Evolutionary conservation across 2,888 invertebrate species (phyloP).

Genomic region (Dioctria linearis): DNA sequence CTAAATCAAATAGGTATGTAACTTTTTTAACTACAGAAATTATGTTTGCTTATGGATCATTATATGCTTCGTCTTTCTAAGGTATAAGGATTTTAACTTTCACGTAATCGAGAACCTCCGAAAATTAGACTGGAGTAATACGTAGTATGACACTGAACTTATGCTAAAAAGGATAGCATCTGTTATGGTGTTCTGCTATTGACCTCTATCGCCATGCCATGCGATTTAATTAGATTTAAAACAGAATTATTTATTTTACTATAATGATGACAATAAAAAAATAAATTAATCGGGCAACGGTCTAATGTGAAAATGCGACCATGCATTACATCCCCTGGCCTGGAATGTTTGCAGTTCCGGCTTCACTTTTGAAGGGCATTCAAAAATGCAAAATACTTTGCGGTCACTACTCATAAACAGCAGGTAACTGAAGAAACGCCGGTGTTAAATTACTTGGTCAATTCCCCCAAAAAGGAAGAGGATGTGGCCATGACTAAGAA

Average conservation of each 20-base stretch:
- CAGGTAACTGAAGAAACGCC: slow-evolving; percentile 38
- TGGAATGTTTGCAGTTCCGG: slow-evolving; percentile 46
- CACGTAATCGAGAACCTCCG: too few relatives aligned
- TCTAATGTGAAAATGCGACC: slow-evolving; percentile 44
- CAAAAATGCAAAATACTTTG: slow-evolving; percentile 41
- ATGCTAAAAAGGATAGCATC: too few relatives aligned
- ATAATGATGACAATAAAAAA: slow-evolving; percentile 37
- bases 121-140: too few relatives aligned
- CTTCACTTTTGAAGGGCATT: slow-evolving; percentile 9
- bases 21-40: too few relatives aligned
- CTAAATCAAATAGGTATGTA: too few relatives aligned
- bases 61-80: too few relatives aligned
- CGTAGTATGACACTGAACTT: too few relatives aligned
- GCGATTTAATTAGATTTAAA: slow-evolving; percentile 34
- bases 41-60: too few relatives aligned
- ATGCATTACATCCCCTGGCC: slow-evolving; percentile 47
- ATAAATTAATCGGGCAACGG: slow-evolving; percentile 16
- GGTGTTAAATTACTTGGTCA: slow-evolving; percentile 50
- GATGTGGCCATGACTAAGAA: slow-evolving; percentile 51
- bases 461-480: slow-evolving; percentile 50
- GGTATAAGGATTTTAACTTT: too few relatives aligned
- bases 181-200: slow-evolving; percentile 1
- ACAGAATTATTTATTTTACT: slow-evolving; percentile 32
- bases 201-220: slow-evolving; percentile 10
- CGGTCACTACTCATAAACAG: slow-evolving; percentile 46